Percentiles rank a stretch among this genome's conserved stretches.
These are phyloP conservation scores for Phoxinus phoxinus DNA, from an alignment of 2,113 vertebrate genomes.

Conservation along the genomic window DNA sequence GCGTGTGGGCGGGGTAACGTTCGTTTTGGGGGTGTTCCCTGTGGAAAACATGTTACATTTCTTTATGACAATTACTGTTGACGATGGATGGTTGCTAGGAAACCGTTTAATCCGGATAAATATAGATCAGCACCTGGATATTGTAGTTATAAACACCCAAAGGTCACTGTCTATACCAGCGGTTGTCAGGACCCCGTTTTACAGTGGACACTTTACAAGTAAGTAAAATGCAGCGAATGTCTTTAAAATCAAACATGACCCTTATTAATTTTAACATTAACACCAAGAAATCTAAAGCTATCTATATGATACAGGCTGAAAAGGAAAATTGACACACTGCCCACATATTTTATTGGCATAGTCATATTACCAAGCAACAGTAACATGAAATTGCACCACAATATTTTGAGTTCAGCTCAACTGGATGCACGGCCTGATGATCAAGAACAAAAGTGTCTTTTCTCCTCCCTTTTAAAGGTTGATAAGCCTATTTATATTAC, in stretches of 20 bases:
- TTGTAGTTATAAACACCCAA: slow-evolving; percentile 5
- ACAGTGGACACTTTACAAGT: no score
- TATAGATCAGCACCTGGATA: slow-evolving; percentile 47
- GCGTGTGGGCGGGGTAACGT: slow-evolving; percentile 52
- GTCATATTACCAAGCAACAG: slow-evolving; percentile 7
- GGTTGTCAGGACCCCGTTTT: neutral
- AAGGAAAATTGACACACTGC: neutral
- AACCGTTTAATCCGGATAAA: slow-evolving; percentile 33
- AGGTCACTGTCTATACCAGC: neutral
- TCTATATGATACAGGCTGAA: neutral
- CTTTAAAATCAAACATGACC: no score
- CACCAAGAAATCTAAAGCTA: neutral
- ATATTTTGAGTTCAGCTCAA: neutral
- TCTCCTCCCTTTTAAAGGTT: neutral
- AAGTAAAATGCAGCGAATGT: no score
- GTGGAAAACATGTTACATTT: slow-evolving; percentile 51
- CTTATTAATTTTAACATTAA: no score
- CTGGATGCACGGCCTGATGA: neutral
- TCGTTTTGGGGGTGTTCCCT: slow-evolving; percentile 65
- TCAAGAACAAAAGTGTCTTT: neutral
- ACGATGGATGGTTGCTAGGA: slow-evolving; percentile 42
- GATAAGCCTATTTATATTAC: no score
- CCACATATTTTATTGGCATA: neutral
- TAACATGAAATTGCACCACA: neutral
- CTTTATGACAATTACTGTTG: slow-evolving; percentile 50